Evolutionary conservation across 2,888 invertebrate species (phyloP).

Genomic region (Vannuccia rotundouncinata): DNA sequence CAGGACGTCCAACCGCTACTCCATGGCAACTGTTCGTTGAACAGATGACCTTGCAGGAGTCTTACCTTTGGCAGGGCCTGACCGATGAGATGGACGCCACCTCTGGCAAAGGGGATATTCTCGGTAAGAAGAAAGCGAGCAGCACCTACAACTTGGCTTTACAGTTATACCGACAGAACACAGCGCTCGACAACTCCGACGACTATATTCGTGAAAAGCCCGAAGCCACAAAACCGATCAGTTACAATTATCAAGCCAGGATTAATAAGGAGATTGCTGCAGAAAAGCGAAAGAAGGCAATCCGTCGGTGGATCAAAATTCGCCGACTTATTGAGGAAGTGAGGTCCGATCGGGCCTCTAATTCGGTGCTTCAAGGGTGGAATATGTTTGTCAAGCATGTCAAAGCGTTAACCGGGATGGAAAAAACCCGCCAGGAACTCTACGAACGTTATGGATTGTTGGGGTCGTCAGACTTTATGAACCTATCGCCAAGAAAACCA

Average conservation of each 20-base stretch:
- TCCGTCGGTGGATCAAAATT: slow-evolving; percentile 15
- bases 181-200: not conserved
- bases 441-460: slow-evolving; percentile 29
- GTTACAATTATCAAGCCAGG: not conserved
- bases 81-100: not conserved
- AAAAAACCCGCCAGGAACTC: slow-evolving; percentile 21
- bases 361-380: not conserved
- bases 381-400: slow-evolving; percentile 32
- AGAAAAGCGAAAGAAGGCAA: slow-evolving; percentile 5
- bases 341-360: slow-evolving; percentile 8
- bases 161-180: not conserved
- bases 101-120: not conserved
- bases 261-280: not conserved
- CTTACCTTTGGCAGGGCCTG: not conserved
- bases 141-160: not conserved
- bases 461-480: slow-evolving; percentile 19
- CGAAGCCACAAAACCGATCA: not conserved
- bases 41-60: not conserved
- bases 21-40: not conserved
- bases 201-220: not conserved
- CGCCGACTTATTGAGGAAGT: slow-evolving; percentile 14
- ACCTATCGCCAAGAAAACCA: not conserved
- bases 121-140: not conserved
- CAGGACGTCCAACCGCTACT: not conserved
- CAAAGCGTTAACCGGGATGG: not conserved